Conservation (phyloP, 2,888 invertebrate genomes). For the Dromius quadrimaculatus region DNA sequence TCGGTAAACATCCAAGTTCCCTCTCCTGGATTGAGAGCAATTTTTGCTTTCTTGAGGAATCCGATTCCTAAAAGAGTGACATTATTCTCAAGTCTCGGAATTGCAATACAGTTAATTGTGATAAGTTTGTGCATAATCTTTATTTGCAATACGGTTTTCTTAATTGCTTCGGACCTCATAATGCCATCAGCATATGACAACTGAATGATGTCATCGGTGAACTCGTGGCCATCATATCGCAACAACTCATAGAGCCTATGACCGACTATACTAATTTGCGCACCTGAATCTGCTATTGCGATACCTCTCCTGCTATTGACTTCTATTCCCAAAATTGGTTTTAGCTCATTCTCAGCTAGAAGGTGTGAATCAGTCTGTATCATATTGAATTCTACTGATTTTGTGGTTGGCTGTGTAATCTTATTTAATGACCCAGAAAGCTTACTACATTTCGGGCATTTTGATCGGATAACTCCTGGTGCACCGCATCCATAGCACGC, state of each 20-base stretch:
- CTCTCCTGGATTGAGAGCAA: neutral
- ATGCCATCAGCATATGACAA: neutral
- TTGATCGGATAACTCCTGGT: neutral
- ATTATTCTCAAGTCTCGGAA: neutral
- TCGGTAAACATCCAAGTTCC: slow-evolving; percentile 1
- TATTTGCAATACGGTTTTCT: neutral
- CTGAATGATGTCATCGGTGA: neutral
- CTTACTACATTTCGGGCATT: neutral
- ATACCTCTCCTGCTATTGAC: neutral
- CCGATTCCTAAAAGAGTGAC: neutral
- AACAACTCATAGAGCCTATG: neutral
- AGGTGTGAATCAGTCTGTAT: neutral
- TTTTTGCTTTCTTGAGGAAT: neutral
- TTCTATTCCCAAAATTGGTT: neutral
- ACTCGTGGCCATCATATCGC: neutral
- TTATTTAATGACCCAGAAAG: neutral
- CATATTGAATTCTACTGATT: neutral
- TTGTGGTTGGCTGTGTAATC: neutral
- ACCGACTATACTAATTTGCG: neutral
- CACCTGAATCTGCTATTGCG: neutral
- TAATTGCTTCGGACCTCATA: neutral
- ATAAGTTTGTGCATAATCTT: neutral
- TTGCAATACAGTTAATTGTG: neutral
- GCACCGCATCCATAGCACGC: neutral
- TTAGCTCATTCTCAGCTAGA: neutral